phyloP scores from a whole-genome alignment of 2,888 invertebrate genomes.

The Maniola hyperantus region DNA sequence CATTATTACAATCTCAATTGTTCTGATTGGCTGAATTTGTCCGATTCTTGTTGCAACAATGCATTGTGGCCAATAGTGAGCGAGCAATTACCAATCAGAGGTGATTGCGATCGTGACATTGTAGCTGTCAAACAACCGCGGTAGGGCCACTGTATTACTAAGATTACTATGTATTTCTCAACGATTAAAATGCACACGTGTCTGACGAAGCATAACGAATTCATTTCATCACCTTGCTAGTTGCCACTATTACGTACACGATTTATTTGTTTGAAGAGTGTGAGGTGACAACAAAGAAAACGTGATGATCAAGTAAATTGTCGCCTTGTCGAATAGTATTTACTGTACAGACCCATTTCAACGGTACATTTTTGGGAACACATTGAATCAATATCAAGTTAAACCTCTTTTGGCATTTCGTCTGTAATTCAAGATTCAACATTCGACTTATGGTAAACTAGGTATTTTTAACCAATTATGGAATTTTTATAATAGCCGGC shows the following conservation, averaged over 20 bases:
- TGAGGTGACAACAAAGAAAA: conserved; percentile 18
- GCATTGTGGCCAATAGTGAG: too few relatives aligned
- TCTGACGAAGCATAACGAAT: conserved; percentile 17
- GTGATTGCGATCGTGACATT: too few relatives aligned
- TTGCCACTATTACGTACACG: conserved; percentile 21
- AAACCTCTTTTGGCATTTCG: neutral
- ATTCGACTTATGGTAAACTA: neutral
- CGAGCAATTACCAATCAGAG: too few relatives aligned
- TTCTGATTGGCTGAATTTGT: too few relatives aligned
- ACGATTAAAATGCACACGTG: conserved; percentile 5
- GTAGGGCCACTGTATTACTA: too few relatives aligned
- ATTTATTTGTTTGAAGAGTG: conserved; percentile 22
- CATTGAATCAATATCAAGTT: neutral
- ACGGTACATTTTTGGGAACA: conserved; percentile 13
- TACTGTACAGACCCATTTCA: neutral
- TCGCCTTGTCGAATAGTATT: neutral
- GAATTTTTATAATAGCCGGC: too few relatives aligned
- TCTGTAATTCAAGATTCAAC: neutral
- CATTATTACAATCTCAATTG: too few relatives aligned
- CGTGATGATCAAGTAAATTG: conserved; percentile 23
- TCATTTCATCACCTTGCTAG: conserved; percentile 27
- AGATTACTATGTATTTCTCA: neutral
- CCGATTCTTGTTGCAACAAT: too few relatives aligned
- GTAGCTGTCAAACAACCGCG: too few relatives aligned
- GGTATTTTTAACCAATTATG: neutral